Evolutionary conservation across 2,888 invertebrate genomes (phyloP), one percentile per base, ranked within the genome.

Genomic region (Pristionchus mayeri): DNA sequence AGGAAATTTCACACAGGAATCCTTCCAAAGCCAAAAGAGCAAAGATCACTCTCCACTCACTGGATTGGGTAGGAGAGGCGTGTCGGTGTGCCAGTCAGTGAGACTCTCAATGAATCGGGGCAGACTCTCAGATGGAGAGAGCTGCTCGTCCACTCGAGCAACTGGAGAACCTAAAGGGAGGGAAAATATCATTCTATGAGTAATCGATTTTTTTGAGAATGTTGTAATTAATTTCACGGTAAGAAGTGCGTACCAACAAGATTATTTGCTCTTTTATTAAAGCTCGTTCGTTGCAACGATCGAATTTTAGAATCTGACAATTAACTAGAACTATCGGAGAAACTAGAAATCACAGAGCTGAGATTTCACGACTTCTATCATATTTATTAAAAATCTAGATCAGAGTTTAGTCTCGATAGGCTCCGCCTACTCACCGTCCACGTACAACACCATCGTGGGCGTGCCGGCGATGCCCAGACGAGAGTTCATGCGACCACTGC

Each of bases 381-480:
- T n/a, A n/a, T n/a, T 44, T 6, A 44, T 44, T 6, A 21, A 6
- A 34, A 16, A 16, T 63, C 71, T 40, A 4, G 40, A 71, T 24
- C 44, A 71, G n/a, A 71, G 40, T 71, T n/a, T 71, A 71, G 44
- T 24, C 11, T 78, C 50, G 48, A 50, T 24, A 13, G 63, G 44
- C 30, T 0, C 24, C 3, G 7, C 34, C 27, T n/a, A 37, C 80
- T 80, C 63, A 82, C 97, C 97, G 93, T 97, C 97, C 91, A 97
- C 97, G 91, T 97, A 96, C 87, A 98, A 94, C 94, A 97, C 95
- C 50, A 97, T 93, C 3, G 97, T 96, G 11, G 97, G 97, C 57
- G 97, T 95, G 27, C 97, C 97, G 13, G 97, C 95, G 85, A 97
- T 96, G 16, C 97, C 97, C 93, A 96, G 97, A 90, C 97, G 96